Base-by-base conservation (phyloP, 2,113 vertebrate species). In the Meriones unguiculatus region DNA sequence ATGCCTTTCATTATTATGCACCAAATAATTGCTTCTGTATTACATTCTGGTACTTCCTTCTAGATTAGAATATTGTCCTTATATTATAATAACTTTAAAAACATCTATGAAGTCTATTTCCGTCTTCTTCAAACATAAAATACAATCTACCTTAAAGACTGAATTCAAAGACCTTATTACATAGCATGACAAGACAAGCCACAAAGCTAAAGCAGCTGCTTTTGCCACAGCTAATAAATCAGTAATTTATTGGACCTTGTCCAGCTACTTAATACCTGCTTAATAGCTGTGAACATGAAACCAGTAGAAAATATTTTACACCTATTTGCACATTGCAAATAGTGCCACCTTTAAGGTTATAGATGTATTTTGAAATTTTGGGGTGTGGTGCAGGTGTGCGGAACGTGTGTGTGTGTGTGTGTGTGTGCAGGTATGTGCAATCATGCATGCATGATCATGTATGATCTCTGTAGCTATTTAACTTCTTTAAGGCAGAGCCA, bases 281-380 rank as follows among this genome's bases (percentile, higher is more conserved):
- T 76, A 94, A 90, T 87, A 52, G 3, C 38, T 78, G 7, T 76
- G 1, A 3, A 24, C 92, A 89, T 93, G 7, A 90, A 92, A 38
- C 89, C 30, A 93, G 17, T 22, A 88, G n/a, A 89, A 12, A 95
- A 62, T 93, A 57, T 86, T 69, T 46, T 89, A 87, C 89, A 86
- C 18, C 30, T 86, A n/a, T 75, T 92, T 81, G 18, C 30, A 50
- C 20, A n/a, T 35, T 28, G 59, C 92, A 57, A 87, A 76, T 22
- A 85, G 32, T 77, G 69, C 46, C 57, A 62, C 24, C 8, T 84
- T 11, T 73, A n/a, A 89, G 11, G 32, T 91, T 88, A 70, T 62
- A 18, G 17, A 85, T 46, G 18, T 62, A 5, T 50, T 87, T 95
- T 91, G 9, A 52, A 46, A 11, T 46, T 50, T 86, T 0, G 3